Evolutionary conservation across 2,888 invertebrate species (phyloP), one percentile per base, ranked within the genome.

Genomic region (Folsomia manolachei): DNA sequence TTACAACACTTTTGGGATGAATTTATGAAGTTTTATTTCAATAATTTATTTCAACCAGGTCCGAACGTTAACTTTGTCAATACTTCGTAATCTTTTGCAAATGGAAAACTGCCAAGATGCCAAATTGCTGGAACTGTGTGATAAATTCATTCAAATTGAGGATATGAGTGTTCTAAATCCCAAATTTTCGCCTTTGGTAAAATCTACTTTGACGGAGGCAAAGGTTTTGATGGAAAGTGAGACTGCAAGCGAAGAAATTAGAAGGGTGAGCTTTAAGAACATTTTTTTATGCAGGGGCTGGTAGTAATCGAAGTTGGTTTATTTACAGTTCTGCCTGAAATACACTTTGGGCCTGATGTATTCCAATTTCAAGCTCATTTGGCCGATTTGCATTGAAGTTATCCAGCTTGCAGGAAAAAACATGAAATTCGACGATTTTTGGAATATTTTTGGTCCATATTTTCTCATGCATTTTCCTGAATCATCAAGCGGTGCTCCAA

Each of bases 141-240:
- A 74, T 21, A 74, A 74, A 27, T 78, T 78, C 66, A 64, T 78
- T 25, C 70, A 72, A 60, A 53, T 78, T 25, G 77, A 78, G 27
- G 65, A 75, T 26, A 75, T 74, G 74, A 74, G 70, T 27, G 18
- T 74, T 11, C 68, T 71, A 14, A 71, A 75, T 52, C 53, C 68
- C 2, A 75, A 75, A n/a, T 78, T 73, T 63, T 71, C 71, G 56
- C 71, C 77, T 0, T 62, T 72, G n/a, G 74, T 70, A 1, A 78
- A 78, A 63, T 74, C 74, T 1, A 63, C 69, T 4, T 27, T 78
- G 19, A 78, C 70, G 1, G 77, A 78, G 27, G 75, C 74, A 24
- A 75, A 75, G 69, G 77, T 78, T 1, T 66, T 78, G 18, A 68
- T 74, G 25, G 75, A 72, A 70, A 78, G 77, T 19, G 74, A 75